Evolutionary conservation across 2,797 vertebrate species (phyloP).

Genomic region (Synaphobranchus kaupii): DNA sequence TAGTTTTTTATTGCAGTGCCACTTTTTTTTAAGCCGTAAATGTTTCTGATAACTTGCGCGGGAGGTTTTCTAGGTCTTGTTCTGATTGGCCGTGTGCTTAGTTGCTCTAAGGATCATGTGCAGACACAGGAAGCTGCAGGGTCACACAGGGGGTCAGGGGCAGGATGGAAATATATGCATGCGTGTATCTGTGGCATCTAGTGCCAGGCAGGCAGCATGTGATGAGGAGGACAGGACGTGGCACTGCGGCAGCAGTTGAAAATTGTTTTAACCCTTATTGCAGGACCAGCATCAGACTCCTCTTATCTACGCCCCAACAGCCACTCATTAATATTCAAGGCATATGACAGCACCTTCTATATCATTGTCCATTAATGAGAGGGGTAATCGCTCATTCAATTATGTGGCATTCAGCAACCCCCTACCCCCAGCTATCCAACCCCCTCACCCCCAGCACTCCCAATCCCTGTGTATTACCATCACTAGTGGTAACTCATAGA

Average conservation of each 20-base stretch:
- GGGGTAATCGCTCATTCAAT: conserved; percentile 82
- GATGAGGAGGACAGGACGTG: background rate
- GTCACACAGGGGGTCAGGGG: background rate
- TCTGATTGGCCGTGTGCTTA: background rate
- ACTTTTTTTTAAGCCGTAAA: too few relatives aligned
- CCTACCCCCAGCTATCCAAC: conserved; percentile 56
- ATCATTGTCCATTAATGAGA: conserved; percentile 80
- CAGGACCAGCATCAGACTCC: conserved; percentile 18
- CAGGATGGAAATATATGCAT: background rate
- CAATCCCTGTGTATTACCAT: background rate
- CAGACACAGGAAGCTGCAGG: background rate
- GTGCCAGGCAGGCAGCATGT: background rate
- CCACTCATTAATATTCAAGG: conserved; percentile 84
- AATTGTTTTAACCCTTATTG: conserved; percentile 33
- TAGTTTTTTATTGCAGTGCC: too few relatives aligned
- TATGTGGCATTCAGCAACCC: conserved; percentile 75
- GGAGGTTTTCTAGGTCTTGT: background rate
- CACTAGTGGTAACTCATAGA: conserved; percentile 53
- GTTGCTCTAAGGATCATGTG: background rate
- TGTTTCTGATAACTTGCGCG: too few relatives aligned
- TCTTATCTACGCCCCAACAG: conserved; percentile 79
- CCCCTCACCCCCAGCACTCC: conserved; percentile 13
- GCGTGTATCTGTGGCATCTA: background rate
- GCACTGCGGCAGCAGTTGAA: background rate
- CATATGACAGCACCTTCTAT: conserved; percentile 73